These are phyloP conservation scores for Harpagifer antarcticus DNA, from an alignment of 2,797 vertebrate species.

Conservation along the genomic window DNA sequence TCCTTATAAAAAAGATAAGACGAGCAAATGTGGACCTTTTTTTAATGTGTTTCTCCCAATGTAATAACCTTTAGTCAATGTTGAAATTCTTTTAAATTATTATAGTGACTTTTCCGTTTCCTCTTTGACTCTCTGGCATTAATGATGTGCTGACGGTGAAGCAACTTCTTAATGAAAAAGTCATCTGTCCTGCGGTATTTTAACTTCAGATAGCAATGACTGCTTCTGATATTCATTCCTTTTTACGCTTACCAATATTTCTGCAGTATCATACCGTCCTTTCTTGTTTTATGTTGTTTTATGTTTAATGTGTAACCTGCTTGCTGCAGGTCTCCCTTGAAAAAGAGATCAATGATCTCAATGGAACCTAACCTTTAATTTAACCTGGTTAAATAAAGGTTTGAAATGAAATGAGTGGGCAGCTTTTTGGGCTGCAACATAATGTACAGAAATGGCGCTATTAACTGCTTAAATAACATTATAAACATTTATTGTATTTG, in stretches of 20 bases:
- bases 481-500: background rate
- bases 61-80: slow-evolving; percentile 31
- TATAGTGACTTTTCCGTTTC: slow-evolving; percentile 21
- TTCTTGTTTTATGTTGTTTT: too few species aligned
- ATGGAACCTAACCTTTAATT: too few species aligned
- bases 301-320: too few species aligned
- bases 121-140: slow-evolving; percentile 57
- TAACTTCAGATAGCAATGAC: slow-evolving; percentile 26
- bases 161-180: slow-evolving; percentile 23
- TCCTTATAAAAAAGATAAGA: slow-evolving; percentile 34
- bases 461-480: background rate
- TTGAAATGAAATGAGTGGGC: background rate
- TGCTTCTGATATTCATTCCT: slow-evolving; percentile 34
- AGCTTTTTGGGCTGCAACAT: background rate
- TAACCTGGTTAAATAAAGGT: too few species aligned
- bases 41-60: background rate
- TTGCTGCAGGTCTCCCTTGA: too few species aligned
- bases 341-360: too few species aligned
- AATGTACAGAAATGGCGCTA: too few species aligned
- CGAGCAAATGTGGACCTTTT: slow-evolving; percentile 12
- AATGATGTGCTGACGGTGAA: slow-evolving; percentile 38
- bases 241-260: slow-evolving; percentile 15
- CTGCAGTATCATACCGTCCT: background rate
- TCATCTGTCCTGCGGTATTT: slow-evolving; percentile 31
- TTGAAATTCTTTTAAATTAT: slow-evolving; percentile 44